Percentiles rank a stretch among this genome's conserved stretches.
phyloP scores from a whole-genome alignment of 2,888 invertebrate genomes.

The Scotopteryx bipunctaria region DNA sequence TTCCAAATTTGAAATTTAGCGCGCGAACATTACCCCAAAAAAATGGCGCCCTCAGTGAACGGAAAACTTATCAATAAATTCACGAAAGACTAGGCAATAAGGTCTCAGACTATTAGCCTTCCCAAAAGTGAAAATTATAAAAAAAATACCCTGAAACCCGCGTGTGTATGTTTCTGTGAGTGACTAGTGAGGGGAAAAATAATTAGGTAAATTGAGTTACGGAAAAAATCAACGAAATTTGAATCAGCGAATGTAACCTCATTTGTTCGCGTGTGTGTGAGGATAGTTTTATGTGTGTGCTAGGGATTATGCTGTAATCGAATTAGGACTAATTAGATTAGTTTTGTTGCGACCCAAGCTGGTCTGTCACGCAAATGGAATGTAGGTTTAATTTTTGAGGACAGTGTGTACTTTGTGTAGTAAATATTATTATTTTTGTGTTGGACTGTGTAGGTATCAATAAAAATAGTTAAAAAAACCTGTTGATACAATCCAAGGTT shows the following conservation, averaged over 20 bases:
- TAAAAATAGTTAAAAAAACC: too few relatives aligned
- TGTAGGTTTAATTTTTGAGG: slow-evolving; percentile 44
- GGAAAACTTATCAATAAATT: too few relatives aligned
- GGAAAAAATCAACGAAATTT: slow-evolving; percentile 16
- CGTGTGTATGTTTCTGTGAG: slow-evolving; percentile 11
- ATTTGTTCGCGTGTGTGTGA: slow-evolving; percentile 27
- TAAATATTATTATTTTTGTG: slow-evolving; percentile 9
- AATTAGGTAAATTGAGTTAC: slow-evolving; percentile 11
- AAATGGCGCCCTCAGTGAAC: too few relatives aligned
- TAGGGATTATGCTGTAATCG: slow-evolving; percentile 68
- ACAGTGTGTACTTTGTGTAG: slow-evolving; percentile 21
- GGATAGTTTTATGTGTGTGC: slow-evolving; percentile 34
- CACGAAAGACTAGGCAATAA: too few relatives aligned
- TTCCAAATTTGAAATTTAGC: slow-evolving; percentile 18
- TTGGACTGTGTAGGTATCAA: not conserved
- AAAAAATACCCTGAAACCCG: too few relatives aligned
- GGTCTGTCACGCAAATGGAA: slow-evolving; percentile 51
- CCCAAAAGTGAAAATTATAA: too few relatives aligned
- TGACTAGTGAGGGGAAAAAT: slow-evolving; percentile 17
- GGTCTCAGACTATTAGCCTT: too few relatives aligned
- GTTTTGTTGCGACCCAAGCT: slow-evolving; percentile 47
- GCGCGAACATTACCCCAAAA: slow-evolving; percentile 21
- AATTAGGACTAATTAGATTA: slow-evolving; percentile 79
- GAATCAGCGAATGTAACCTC: slow-evolving; percentile 22
- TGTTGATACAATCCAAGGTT: slow-evolving; percentile 11